Percentiles rank a stretch among this genome's conserved stretches.
These are phyloP conservation scores for Protobothrops flavoviridis DNA, from an alignment of 2,113 vertebrate genomes.

Conservation along the genomic window DNA sequence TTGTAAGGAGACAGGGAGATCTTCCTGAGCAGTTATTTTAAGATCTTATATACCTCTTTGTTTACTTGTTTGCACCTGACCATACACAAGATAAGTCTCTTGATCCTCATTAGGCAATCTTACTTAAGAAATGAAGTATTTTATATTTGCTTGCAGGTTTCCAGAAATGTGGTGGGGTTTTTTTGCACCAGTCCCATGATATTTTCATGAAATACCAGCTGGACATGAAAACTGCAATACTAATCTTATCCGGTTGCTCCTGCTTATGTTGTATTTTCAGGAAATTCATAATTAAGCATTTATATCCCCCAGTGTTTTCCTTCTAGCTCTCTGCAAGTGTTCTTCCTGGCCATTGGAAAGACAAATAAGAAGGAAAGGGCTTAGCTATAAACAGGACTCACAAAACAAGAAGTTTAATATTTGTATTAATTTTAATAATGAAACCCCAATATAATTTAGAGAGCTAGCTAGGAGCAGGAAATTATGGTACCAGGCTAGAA, in stretches of 20 bases:
- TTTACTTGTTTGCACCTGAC: slow-evolving; percentile 48
- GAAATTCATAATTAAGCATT: slow-evolving; percentile 75
- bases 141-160: slow-evolving; percentile 37
- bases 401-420: slow-evolving; percentile 43
- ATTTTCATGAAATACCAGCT: slow-evolving; percentile 70
- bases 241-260: slow-evolving; percentile 71
- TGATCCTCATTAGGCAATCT: slow-evolving; percentile 30
- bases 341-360: slow-evolving; percentile 46
- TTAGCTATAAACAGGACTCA: slow-evolving; percentile 37
- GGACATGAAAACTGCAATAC: slow-evolving; percentile 61
- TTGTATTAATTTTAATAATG: slow-evolving; percentile 6
- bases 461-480: background rate
- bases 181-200: slow-evolving; percentile 7
- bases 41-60: slow-evolving; percentile 50
- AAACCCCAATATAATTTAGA: slow-evolving; percentile 1
- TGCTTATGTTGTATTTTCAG: slow-evolving; percentile 70
- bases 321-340: slow-evolving; percentile 64
- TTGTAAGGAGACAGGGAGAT: slow-evolving; percentile 45
- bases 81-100: slow-evolving; percentile 35
- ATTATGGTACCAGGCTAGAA: background rate
- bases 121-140: slow-evolving; percentile 31
- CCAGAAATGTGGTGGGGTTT: slow-evolving; percentile 31
- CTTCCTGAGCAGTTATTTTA: slow-evolving; percentile 50
- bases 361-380: slow-evolving; percentile 15
- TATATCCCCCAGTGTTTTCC: slow-evolving; percentile 67